A percentile compares a stretch with the other conserved stretches of the same genome.
phyloP scores from a whole-genome alignment of 2,797 vertebrate genomes.

The Muscicapa striata region DNA sequence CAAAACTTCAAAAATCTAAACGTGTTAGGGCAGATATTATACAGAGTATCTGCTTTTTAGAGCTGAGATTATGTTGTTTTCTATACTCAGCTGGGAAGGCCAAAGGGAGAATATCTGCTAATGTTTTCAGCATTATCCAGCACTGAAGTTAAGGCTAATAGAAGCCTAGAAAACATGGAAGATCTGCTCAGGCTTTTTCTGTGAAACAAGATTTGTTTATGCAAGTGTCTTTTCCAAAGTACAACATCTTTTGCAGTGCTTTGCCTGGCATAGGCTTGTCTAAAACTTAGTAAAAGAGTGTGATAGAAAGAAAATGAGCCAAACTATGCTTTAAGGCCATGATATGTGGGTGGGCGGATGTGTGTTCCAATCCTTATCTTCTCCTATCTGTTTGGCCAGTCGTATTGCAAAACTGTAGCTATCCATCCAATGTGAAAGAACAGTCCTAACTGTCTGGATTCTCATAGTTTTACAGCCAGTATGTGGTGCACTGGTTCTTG shows the following conservation, averaged over 20 bases:
- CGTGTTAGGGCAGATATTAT: background rate
- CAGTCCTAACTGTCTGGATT: background rate
- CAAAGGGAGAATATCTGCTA: background rate
- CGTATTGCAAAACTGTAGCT: background rate
- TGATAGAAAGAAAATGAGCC: background rate
- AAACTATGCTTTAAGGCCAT: background rate
- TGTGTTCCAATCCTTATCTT: background rate
- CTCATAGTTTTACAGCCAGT: background rate
- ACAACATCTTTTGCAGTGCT: background rate
- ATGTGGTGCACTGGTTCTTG: background rate
- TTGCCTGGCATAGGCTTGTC: background rate
- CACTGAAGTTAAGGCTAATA: background rate
- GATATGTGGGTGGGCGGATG: rapidly evolving
- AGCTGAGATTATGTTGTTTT: background rate
- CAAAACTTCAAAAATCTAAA: background rate
- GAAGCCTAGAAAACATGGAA: background rate
- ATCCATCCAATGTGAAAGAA: background rate
- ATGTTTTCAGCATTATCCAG: background rate
- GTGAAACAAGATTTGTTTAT: background rate
- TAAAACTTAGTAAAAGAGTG: background rate
- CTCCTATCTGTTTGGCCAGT: background rate
- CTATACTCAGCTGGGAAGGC: background rate
- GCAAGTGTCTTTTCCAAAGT: background rate
- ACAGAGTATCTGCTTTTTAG: background rate
- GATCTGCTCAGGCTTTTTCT: background rate